phyloP scores from a whole-genome alignment of 2,888 invertebrate species.

The Agrotis clavis region DNA sequence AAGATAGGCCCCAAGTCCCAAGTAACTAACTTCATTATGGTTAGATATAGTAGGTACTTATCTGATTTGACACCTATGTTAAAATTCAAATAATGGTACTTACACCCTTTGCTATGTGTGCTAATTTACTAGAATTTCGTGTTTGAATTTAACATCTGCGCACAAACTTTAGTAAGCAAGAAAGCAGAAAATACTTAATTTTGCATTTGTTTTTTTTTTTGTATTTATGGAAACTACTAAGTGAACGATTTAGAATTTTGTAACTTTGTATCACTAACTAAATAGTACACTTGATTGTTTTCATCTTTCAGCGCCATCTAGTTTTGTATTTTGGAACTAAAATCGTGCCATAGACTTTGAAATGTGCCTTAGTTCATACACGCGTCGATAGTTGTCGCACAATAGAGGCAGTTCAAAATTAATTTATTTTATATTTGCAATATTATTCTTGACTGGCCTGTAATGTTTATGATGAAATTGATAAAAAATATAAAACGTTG shows the following conservation, averaged over 20 bases:
- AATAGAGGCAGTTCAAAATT: neutral
- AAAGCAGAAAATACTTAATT: neutral
- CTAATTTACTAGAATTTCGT: too few species aligned
- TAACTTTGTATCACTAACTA: too few species aligned
- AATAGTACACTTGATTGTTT: too few species aligned
- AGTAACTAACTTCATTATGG: too few species aligned
- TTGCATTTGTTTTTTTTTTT: neutral
- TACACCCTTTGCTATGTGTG: too few species aligned
- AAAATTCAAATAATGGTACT: too few species aligned
- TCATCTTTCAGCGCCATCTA: slow-evolving; percentile 11
- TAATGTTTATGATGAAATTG: neutral
- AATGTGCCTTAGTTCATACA: neutral
- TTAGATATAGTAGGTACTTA: too few species aligned
- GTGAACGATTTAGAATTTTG: neutral
- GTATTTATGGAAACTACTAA: neutral
- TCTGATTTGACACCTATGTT: too few species aligned
- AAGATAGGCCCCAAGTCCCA: too few species aligned
- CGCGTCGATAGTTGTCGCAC: slow-evolving; percentile 17
- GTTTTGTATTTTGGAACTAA: neutral
- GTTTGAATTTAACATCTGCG: too few species aligned
- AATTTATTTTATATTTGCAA: neutral
- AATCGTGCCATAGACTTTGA: neutral
- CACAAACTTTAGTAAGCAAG: too few species aligned
- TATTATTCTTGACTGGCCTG: too few species aligned
- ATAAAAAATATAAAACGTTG: neutral